A percentile compares a stretch with the other conserved stretches of the same genome.
Conservation (phyloP, 2,888 invertebrate species). For the Sympetrum striolatum region DNA sequence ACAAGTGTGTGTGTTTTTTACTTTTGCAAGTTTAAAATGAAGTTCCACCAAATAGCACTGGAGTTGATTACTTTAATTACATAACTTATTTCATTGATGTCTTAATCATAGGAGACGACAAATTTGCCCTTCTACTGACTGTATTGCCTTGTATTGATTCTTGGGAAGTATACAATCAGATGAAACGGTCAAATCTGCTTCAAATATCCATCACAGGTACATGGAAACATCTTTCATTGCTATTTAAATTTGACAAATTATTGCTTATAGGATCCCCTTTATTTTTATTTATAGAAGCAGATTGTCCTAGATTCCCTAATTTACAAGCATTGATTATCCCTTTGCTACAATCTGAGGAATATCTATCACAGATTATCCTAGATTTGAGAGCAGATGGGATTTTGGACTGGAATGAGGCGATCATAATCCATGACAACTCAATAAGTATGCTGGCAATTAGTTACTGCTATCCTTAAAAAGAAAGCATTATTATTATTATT, state of each 20-base stretch:
- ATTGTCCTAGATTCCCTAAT: constrained; percentile 77
- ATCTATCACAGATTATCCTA: constrained; percentile 77
- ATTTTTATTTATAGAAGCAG: constrained; percentile 64
- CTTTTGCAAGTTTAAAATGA: too few relatives aligned
- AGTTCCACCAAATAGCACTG: too few relatives aligned
- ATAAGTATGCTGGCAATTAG: constrained; percentile 66
- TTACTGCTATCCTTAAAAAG: too few relatives aligned
- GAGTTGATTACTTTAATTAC: too few relatives aligned
- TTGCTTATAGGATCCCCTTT: neutral
- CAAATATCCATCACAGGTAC: constrained; percentile 75
- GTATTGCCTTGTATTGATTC: constrained; percentile 77
- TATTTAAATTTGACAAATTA: too few relatives aligned
- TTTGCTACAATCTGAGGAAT: constrained; percentile 71
- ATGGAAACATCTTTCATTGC: neutral
- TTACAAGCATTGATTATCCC: constrained; percentile 75
- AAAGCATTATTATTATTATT: too few relatives aligned
- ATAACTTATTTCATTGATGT: neutral
- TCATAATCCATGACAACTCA: constrained; percentile 75
- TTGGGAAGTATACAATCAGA: constrained; percentile 72
- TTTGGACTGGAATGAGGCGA: constrained; percentile 75
- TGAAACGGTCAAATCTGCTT: constrained; percentile 70
- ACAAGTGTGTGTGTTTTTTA: too few relatives aligned
- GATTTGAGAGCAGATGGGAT: constrained; percentile 73
- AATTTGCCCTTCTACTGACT: constrained; percentile 63
- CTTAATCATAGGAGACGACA: neutral